These are phyloP conservation scores for Priocnemis perturbator DNA, from an alignment of 2,888 invertebrate genomes.

Conservation along the genomic window DNA sequence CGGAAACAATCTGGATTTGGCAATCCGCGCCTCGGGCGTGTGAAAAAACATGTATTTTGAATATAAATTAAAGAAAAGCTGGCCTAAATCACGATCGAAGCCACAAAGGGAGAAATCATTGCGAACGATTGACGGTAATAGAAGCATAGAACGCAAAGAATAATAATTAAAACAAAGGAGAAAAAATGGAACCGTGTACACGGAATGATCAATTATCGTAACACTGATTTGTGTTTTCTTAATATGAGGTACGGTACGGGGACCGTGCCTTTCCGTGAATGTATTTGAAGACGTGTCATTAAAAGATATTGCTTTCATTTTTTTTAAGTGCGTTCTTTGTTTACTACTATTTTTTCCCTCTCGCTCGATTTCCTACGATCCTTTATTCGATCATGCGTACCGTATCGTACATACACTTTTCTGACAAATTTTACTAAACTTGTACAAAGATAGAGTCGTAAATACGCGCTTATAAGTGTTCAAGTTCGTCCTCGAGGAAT, in stretches of 20 bases:
- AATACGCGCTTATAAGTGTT: slow-evolving; percentile 13
- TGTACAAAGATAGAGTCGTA: too few species aligned
- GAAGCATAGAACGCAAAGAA: slow-evolving; percentile 41
- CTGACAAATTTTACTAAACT: too few species aligned
- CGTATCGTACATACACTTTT: too few species aligned
- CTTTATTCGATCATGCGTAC: too few species aligned
- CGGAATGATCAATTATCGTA: slow-evolving; percentile 40
- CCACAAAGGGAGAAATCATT: slow-evolving; percentile 44
- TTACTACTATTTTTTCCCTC: slow-evolving; percentile 9
- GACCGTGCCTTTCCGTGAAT: slow-evolving; percentile 53
- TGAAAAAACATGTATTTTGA: slow-evolving; percentile 62
- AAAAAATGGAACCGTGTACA: slow-evolving; percentile 25
- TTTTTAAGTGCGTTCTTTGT: slow-evolving; percentile 57
- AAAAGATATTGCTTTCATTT: slow-evolving; percentile 70
- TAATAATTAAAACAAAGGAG: slow-evolving; percentile 19
- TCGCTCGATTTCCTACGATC: slow-evolving; percentile 26
- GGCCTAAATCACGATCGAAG: slow-evolving; percentile 60
- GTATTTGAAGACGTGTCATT: slow-evolving; percentile 67
- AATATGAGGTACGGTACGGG: slow-evolving; percentile 32
- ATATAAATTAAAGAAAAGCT: slow-evolving; percentile 61
- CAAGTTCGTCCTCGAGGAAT: slow-evolving; percentile 50
- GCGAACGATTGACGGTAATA: slow-evolving; percentile 30
- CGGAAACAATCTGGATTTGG: slow-evolving; percentile 35
- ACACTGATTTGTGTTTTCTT: slow-evolving; percentile 37
- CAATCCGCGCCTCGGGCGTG: slow-evolving; percentile 43